Percentiles rank a stretch among this genome's conserved stretches.
Evolutionary conservation across 2,888 invertebrate genomes (phyloP).

Genomic region (Plebejus anna): DNA sequence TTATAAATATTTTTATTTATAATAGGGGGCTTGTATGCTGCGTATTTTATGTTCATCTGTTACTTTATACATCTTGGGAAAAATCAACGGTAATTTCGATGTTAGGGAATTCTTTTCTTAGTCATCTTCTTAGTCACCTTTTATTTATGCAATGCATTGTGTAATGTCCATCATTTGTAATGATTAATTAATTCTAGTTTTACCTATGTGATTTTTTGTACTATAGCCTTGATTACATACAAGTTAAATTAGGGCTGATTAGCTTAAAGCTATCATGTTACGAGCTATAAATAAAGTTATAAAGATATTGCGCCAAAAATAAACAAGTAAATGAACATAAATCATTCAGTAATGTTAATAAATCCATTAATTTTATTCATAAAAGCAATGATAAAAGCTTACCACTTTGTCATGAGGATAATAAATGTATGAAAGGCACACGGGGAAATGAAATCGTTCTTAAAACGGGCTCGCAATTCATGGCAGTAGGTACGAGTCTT

Average conservation of each 20-base stretch:
- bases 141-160: not conserved
- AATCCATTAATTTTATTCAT: not conserved
- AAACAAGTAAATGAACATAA: too few species aligned
- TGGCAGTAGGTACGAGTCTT: not conserved
- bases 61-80: not conserved
- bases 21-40: too few species aligned
- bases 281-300: too few species aligned
- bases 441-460: not conserved
- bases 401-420: not conserved
- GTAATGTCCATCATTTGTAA: not conserved
- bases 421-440: not conserved
- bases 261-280: too few species aligned
- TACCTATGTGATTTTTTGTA: not conserved
- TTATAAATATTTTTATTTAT: too few species aligned
- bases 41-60: too few species aligned
- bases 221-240: too few species aligned
- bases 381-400: not conserved
- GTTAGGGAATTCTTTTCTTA: slow-evolving; percentile 6
- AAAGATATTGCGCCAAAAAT: too few species aligned
- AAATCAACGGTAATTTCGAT: not conserved
- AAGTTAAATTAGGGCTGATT: too few species aligned
- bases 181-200: not conserved
- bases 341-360: not conserved
- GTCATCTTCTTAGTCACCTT: not conserved
- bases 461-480: not conserved